Base-by-base conservation (phyloP, 2,113 vertebrate genomes). In the Phoenicopterus ruber region DNA sequence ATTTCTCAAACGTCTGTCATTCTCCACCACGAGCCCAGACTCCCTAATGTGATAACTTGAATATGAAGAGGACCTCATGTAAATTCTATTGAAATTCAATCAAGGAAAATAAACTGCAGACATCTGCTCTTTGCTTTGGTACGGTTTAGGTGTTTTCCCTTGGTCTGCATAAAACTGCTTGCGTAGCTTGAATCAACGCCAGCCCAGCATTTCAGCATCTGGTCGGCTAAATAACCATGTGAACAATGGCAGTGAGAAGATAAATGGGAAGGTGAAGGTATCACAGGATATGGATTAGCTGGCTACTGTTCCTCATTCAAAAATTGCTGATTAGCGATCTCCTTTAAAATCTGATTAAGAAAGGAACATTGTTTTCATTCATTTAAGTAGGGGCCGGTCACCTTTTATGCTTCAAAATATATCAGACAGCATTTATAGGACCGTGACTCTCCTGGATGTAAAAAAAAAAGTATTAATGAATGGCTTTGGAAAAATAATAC, bases 41-140 rank as follows among this genome's bases (percentile, higher is more conserved):
- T 97, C 95, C 80, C 94, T 97, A 97, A 96, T 93, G 92, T 34
- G 81, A 96, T 95, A 96, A 95, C 87, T 76, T 94, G 63, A 95
- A 97, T 94, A 93, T 40, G 82, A 97, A 95, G 93, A 97, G 52
- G 87, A 74, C 40, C 52, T 74, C 85, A 93, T 97, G 94, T 84
- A 98, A 97, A 97, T 98, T 96, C 29, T 63, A 78, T 87, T 97
- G 97, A 94, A 97, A 97, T 97, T 82, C 90, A 97, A 86, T 97
- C 82, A 96, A 95, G 86, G 59, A 96, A 97, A 96, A 97, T 94
- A 97, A 97, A 97, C 92, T 94, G 62, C 86, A 97, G 92, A 87
- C 96, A 96, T 96, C 97, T 98, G 97, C 42, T 97, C 80, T 96
- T 94, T 86, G 62, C 77, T 93, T 71, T 74, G 31, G 50, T 80